Evolutionary conservation across 1,140 invertebrate species (phyloP), one percentile per base, ranked within the genome.

Genomic region (Drosophila insularis): DNA sequence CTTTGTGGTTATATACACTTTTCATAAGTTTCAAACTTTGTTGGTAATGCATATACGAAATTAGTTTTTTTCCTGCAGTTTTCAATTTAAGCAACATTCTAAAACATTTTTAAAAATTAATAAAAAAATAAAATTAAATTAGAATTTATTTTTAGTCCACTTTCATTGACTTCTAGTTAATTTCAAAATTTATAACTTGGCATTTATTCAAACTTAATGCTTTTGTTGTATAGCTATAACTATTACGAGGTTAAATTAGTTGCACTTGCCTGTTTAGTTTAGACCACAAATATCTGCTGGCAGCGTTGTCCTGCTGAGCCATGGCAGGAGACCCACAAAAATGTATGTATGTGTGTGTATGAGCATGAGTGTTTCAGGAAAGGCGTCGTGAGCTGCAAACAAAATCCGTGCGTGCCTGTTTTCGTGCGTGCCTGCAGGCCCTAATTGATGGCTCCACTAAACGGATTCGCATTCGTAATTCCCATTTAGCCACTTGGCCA

Each of bases 371-470:
- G 43, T 11, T 17, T 17, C 31, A 13, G 55, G 11, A 7, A 2
- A 31, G 10, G 50, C 32, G 27, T 70, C 32, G 27, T 70, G 13
- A 10, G n/a, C 23, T 37, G 54, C n/a, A 11, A 14, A 14, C 54
- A 23, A 17, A 35, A 60, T 60, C 4, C 74, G 71, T 81, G 71
- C 66, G 66, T 78, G 64, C 72, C 46, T 81, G 63, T 63, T 27
- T 69, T 66, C 43, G 67, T 82, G 68, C 67, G 67, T 69, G 70
- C 39, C n/a, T 82, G 71, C 67, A 68, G 67, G 65, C 23, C 17
- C 62, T 86, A 78, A 85, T 86, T 85, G 82, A 85, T 86, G 78
- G 74, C 68, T 71, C 37, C 71, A 85, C 78, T 81, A 85, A 86
- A 86, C 68, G 68, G 74, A 78, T 78, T 80, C 68, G 5, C 62